These are phyloP conservation scores for Rhagophthalmus giganteus DNA, from an alignment of 2,888 invertebrate genomes.

Conservation along the genomic window DNA sequence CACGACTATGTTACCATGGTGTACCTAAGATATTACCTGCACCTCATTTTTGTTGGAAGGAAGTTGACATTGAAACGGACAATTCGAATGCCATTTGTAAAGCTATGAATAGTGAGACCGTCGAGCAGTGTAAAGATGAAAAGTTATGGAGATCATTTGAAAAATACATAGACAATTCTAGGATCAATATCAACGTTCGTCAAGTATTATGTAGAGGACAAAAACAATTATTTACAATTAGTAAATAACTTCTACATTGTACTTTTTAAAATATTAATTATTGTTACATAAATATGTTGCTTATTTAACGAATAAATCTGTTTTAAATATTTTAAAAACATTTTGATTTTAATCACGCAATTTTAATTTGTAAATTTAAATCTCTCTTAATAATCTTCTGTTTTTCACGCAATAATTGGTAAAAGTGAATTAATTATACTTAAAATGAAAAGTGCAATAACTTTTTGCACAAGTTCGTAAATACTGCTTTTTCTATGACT, in stretches of 20 bases:
- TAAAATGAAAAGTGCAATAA: too few species aligned
- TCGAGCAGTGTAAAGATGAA: slow-evolving; percentile 47
- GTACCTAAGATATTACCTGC: slow-evolving; percentile 81
- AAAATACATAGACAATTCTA: slow-evolving; percentile 68
- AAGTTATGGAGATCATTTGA: slow-evolving; percentile 61
- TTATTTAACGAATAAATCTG: too few species aligned
- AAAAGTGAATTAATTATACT: too few species aligned
- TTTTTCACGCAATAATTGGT: too few species aligned
- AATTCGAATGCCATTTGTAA: slow-evolving; percentile 36
- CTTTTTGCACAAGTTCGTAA: too few species aligned
- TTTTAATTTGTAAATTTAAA: too few species aligned
- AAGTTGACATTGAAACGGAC: neutral
- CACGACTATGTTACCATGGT: slow-evolving; percentile 89
- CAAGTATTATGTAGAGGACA: slow-evolving; percentile 77
- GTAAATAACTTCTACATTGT: neutral
- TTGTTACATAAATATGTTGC: slow-evolving; percentile 4
- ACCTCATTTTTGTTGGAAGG: slow-evolving; percentile 57
- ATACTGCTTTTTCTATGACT: too few species aligned
- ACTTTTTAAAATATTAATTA: slow-evolving; percentile 6
- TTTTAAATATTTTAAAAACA: too few species aligned
- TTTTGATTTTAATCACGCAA: too few species aligned
- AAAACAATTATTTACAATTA: slow-evolving; percentile 28
- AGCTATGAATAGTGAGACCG: slow-evolving; percentile 36
- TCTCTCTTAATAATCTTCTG: too few species aligned
- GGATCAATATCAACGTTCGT: slow-evolving; percentile 93